Evolutionary conservation across 2,888 invertebrate species (phyloP), one percentile per base, ranked within the genome.

Genomic region (Lapara coniferarum): DNA sequence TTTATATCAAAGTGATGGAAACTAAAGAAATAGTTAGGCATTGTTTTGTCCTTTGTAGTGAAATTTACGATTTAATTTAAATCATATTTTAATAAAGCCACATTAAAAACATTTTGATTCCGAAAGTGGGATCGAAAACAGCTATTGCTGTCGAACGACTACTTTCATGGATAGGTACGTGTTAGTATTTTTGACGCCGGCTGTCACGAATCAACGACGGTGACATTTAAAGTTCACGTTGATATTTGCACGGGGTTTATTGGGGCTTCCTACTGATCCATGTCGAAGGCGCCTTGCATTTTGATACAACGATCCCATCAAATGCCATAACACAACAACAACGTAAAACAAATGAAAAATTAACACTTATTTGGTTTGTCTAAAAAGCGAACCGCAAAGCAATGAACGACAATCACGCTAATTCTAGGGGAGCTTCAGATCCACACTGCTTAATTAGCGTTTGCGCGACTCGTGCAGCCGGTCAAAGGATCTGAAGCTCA

Each of bases 401-500:
- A 83, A 81, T 79, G 74, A 78, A 74, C 80, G 73, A 88, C 87
- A 89, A 89, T 90, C 81, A 87, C 85, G 86, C 88, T 91, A 91
- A 92, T 91, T 90, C 85, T 80, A 88, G 81, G 86, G 89, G 81
- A 91, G 91, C 89, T 90, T 88, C 85, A 89, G 89, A 91, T 91
- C 85, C 86, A 83, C 85, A 84, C 85, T 84, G 90, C 88, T 89
- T 93, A 93, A 93, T 93, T 93, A 93, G 86, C 89, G 87, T 89
- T 91, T 87, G 87, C 85, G 77, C 82, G 80, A 77, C 79, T 81
- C 78, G 84, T 85, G 84, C 89, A 86, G 84, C 86, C 87, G 89
- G 89, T 92, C 93, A 93, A 93, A 93, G 92, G 91, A 90, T 90
- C 87, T 85, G 84, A 87, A 85, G 89, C 92, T 93, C 92, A 91